Percentiles rank a stretch among this genome's conserved stretches.
These are phyloP conservation scores for Pachycephus smyrnensis DNA, from an alignment of 2,888 invertebrate genomes.

Conservation along the genomic window DNA sequence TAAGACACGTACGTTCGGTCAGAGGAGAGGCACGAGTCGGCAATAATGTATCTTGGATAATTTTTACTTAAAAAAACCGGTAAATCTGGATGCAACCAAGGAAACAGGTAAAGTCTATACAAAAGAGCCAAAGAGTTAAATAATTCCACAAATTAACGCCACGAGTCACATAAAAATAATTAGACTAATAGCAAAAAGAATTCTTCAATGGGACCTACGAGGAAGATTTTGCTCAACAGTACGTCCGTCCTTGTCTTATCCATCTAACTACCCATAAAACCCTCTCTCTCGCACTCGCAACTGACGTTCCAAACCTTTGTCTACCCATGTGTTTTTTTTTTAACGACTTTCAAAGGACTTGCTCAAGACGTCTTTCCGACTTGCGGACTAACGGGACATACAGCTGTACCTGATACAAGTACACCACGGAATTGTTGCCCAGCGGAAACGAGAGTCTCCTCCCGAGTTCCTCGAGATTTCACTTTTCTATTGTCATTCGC, in stretches of 20 bases:
- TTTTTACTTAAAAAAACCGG: neutral
- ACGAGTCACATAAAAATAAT: neutral
- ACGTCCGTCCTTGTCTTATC: neutral
- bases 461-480: slow-evolving; percentile 37
- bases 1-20: neutral
- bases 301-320: neutral
- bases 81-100: neutral
- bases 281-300: neutral
- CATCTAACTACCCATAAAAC: neutral
- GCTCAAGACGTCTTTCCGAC: neutral
- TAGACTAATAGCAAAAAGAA: neutral
- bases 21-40: neutral
- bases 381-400: neutral
- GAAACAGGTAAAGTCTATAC: neutral
- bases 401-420: neutral
- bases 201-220: neutral
- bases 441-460: neutral
- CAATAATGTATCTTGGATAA: neutral
- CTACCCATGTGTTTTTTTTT: neutral
- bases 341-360: neutral
- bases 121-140: neutral
- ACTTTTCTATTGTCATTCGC: slow-evolving; percentile 50
- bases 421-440: neutral
- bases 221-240: neutral
- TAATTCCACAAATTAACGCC: neutral